A percentile compares a stretch with the other conserved stretches of the same genome.
Evolutionary conservation across 2,113 vertebrate genomes (phyloP).

Genomic region (Leptobrachium leishanense): DNA sequence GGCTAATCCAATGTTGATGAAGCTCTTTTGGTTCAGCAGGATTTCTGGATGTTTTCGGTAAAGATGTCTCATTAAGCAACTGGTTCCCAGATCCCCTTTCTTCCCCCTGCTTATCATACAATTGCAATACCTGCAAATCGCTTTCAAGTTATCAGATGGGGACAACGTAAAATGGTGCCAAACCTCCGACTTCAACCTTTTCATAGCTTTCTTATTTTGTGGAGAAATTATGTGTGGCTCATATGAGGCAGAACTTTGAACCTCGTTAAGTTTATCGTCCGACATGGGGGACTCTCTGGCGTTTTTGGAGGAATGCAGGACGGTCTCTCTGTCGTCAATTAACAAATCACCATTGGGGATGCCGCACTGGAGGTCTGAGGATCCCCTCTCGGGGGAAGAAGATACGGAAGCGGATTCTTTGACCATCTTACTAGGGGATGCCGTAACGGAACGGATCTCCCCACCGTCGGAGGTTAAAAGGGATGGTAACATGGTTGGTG

Average conservation of each 20-base stretch:
- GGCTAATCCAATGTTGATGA: constrained; percentile 63
- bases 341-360: constrained; percentile 64
- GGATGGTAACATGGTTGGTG: constrained; percentile 81
- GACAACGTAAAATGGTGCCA: constrained; percentile 92
- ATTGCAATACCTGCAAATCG: constrained; percentile 87
- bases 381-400: constrained; percentile 71
- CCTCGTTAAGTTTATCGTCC: constrained; percentile 70
- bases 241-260: constrained; percentile 56
- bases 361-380: constrained; percentile 67
- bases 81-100: constrained; percentile 90
- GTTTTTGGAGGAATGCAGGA: constrained; percentile 68
- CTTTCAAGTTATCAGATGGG: constrained; percentile 87
- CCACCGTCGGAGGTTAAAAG: constrained; percentile 68
- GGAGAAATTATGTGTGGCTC: constrained; percentile 78
- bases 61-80: constrained; percentile 91
- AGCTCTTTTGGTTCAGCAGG: constrained; percentile 80
- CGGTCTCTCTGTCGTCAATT: constrained; percentile 57
- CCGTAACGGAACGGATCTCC: constrained; percentile 66
- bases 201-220: constrained; percentile 92
- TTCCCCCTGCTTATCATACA: constrained; percentile 90
- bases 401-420: constrained; percentile 68
- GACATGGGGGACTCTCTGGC: constrained; percentile 71
- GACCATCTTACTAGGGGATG: constrained; percentile 79
- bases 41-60: constrained; percentile 86
- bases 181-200: constrained; percentile 89